Percentiles rank a stretch among this genome's conserved stretches.
Conservation (phyloP, 2,888 invertebrate species). For the Lepidonotus clava region DNA sequence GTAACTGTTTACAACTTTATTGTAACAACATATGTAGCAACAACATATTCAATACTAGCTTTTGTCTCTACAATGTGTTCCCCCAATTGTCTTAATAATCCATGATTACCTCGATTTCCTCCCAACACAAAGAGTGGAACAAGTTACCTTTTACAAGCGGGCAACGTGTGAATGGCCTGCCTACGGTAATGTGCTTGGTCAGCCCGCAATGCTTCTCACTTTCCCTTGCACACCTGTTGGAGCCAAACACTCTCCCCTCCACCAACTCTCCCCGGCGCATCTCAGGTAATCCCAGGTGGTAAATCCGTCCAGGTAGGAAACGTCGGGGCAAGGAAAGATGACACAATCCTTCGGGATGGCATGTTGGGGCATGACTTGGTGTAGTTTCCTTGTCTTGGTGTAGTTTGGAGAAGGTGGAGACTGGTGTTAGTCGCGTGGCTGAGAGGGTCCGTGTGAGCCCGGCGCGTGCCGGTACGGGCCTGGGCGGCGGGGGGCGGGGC, state of each 20-base stretch:
- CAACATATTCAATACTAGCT: no score
- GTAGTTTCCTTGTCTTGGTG: neutral
- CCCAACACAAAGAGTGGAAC: no score
- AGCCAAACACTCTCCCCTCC: neutral
- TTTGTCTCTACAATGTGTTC: no score
- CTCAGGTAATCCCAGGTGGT: neutral
- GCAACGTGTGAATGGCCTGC: no score
- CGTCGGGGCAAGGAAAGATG: neutral
- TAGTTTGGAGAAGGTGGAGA: neutral
- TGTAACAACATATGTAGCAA: no score
- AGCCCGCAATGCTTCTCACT: no score
- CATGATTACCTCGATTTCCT: no score
- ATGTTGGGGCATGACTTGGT: neutral
- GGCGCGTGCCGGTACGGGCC: conserved; percentile 18
- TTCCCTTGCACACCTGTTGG: conserved; percentile 25
- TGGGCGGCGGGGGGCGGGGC: conserved; percentile 21
- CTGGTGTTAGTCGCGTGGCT: neutral
- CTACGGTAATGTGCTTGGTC: no score
- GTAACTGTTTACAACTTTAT: no score
- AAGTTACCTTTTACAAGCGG: no score
- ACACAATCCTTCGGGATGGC: neutral
- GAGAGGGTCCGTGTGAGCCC: neutral
- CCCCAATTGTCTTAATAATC: no score
- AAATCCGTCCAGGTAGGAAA: neutral
- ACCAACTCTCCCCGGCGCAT: neutral